Evolutionary conservation across 2,888 invertebrate species (phyloP).

Genomic region (Labia minor): DNA sequence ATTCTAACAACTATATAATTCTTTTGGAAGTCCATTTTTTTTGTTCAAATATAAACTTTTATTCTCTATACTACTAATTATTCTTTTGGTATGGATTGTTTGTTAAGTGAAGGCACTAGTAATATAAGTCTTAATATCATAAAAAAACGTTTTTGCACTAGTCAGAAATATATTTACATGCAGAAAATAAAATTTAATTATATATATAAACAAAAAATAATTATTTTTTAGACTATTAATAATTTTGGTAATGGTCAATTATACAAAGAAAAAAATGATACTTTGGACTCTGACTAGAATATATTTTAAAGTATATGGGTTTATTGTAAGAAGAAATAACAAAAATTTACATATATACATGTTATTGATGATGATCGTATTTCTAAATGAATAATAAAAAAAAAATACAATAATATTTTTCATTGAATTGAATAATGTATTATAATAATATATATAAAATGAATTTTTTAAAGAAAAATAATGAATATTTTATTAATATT

Average conservation of each 20-base stretch:
- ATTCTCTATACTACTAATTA: not conserved
- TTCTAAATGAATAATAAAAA: not conserved
- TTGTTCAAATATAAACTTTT: not conserved
- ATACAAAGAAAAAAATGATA: not conserved
- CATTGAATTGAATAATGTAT: too few species aligned
- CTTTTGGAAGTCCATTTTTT: not conserved
- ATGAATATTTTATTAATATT: too few species aligned
- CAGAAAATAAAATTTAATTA: not conserved
- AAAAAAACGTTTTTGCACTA: not conserved
- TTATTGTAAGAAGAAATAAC: not conserved
- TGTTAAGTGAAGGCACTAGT: constrained; percentile 13
- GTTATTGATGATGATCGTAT: not conserved
- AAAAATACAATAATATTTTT: too few species aligned
- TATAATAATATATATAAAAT: too few species aligned
- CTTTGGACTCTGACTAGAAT: constrained; percentile 4
- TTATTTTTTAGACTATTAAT: not conserved
- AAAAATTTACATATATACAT: constrained; percentile 13
- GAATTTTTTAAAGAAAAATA: too few species aligned
- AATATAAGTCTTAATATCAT: constrained; percentile 13
- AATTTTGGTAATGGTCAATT: not conserved
- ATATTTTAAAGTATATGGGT: not conserved
- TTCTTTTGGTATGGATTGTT: constrained; percentile 8
- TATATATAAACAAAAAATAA: not conserved
- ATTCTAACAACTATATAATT: not conserved
- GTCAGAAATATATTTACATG: constrained; percentile 1